A percentile compares a stretch with the other conserved stretches of the same genome.
Conservation (phyloP, 2,797 vertebrate genomes). For the Dromococcyx pavoninus region DNA sequence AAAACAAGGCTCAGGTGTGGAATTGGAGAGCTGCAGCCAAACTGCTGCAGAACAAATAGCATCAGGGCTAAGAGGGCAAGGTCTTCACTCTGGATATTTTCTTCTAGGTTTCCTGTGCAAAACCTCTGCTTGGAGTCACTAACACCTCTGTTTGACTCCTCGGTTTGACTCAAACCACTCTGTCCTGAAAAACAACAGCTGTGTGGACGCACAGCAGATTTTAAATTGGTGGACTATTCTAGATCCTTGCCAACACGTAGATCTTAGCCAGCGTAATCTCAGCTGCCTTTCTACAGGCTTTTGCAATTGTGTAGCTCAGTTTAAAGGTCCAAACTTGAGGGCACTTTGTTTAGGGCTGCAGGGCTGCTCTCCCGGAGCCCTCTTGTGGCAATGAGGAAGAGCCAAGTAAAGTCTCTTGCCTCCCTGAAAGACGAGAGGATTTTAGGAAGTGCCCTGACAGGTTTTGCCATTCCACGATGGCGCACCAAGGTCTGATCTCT, state of each 20-base stretch:
- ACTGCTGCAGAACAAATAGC: not conserved
- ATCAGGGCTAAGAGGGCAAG: not conserved
- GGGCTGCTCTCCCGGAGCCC: conserved; percentile 30
- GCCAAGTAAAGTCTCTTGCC: not conserved
- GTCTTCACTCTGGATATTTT: not conserved
- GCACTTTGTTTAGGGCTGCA: not conserved
- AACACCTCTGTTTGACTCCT: not conserved
- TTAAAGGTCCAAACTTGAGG: not conserved
- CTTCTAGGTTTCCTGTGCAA: not conserved
- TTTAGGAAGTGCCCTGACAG: not conserved
- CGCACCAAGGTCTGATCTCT: not conserved
- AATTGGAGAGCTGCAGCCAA: not conserved
- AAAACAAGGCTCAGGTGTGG: not conserved
- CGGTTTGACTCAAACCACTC: not conserved
- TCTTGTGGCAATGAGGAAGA: conserved; percentile 36
- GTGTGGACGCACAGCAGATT: not conserved
- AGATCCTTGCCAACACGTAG: not conserved
- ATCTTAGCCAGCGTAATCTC: not conserved
- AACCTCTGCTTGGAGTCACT: not conserved
- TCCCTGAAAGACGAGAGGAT: not conserved
- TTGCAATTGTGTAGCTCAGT: not conserved
- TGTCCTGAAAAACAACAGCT: not conserved
- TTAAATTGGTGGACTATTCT: not conserved
- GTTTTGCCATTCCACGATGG: not conserved
- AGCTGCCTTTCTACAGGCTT: not conserved